Conservation (phyloP, 2,113 vertebrate genomes). For the Gymnobelideus leadbeateri region DNA sequence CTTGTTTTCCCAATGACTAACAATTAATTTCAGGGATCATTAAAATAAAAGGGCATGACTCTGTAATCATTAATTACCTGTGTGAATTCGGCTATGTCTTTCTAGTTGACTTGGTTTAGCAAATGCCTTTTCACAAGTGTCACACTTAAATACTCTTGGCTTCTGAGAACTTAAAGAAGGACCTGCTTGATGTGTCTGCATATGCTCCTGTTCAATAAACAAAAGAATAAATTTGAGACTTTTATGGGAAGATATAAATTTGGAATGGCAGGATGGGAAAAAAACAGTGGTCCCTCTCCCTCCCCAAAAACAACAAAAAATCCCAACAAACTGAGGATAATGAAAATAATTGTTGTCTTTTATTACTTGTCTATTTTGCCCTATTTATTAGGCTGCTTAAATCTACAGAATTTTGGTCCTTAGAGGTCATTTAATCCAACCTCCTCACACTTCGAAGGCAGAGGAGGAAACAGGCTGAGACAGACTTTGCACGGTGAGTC, state of each 20-base stretch:
- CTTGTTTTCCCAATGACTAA: not conserved
- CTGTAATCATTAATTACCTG: conserved; percentile 85
- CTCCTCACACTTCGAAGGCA: not conserved
- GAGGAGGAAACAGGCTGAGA: not conserved
- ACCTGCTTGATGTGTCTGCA: conserved; percentile 94
- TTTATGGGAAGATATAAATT: too few species aligned
- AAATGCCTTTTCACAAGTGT: conserved; percentile 94
- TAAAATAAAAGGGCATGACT: fast-evolving
- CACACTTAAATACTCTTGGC: conserved; percentile 94
- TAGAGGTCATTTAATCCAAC: not conserved
- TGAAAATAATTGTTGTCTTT: not conserved
- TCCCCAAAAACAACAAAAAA: not conserved
- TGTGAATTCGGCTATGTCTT: conserved; percentile 97
- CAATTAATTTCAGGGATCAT: not conserved
- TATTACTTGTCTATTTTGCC: not conserved
- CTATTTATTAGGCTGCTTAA: not conserved
- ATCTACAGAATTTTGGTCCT: not conserved
- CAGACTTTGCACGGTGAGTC: not conserved
- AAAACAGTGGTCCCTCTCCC: not conserved
- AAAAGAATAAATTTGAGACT: not conserved
- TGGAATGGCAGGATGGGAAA: not conserved
- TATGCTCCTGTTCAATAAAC: conserved; percentile 89
- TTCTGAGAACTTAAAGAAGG: conserved; percentile 95
- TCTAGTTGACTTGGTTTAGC: conserved; percentile 98
- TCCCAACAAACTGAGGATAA: not conserved